Conservation (phyloP, 2,113 vertebrate genomes). For the Hyaena hyaena region DNA sequence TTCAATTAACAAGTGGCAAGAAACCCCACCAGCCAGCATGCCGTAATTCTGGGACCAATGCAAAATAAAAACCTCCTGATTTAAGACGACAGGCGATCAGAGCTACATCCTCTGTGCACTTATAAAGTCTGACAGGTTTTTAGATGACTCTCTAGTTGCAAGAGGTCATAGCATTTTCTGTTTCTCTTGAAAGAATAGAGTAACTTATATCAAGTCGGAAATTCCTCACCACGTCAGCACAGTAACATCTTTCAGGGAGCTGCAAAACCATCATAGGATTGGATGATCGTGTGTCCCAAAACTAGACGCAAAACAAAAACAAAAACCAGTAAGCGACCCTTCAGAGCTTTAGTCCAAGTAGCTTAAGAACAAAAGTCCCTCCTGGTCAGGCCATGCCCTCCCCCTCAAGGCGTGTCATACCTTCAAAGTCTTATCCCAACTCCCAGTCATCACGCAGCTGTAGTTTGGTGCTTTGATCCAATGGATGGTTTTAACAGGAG, state of each 20-base stretch:
- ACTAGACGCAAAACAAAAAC: conserved; percentile 85
- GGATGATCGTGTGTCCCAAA: conserved; percentile 98
- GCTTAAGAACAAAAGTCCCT: accelerated
- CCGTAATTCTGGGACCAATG: not conserved
- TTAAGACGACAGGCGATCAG: too few species aligned
- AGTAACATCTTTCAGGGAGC: conserved; percentile 97
- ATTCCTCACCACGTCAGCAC: conserved; percentile 96
- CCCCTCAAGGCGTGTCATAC: conserved; percentile 76
- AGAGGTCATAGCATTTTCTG: not conserved
- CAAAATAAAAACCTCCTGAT: not conserved
- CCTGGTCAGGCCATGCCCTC: accelerated
- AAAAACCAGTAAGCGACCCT: not conserved
- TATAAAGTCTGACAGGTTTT: not conserved
- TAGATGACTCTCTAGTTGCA: not conserved
- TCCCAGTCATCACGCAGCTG: conserved; percentile 98
- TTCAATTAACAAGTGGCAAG: not conserved
- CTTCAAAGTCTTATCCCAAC: conserved; percentile 99
- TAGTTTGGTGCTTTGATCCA: conserved; percentile 99
- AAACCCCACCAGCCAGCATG: too few species aligned
- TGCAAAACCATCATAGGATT: conserved; percentile 98
- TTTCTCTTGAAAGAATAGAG: not conserved
- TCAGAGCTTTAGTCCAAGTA: not conserved
- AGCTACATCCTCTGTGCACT: not conserved
- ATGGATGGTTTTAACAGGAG: conserved; percentile 96
- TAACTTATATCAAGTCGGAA: too few species aligned